Base-by-base conservation (phyloP, 2,888 invertebrate genomes). In the Heteropelma amictum region DNA sequence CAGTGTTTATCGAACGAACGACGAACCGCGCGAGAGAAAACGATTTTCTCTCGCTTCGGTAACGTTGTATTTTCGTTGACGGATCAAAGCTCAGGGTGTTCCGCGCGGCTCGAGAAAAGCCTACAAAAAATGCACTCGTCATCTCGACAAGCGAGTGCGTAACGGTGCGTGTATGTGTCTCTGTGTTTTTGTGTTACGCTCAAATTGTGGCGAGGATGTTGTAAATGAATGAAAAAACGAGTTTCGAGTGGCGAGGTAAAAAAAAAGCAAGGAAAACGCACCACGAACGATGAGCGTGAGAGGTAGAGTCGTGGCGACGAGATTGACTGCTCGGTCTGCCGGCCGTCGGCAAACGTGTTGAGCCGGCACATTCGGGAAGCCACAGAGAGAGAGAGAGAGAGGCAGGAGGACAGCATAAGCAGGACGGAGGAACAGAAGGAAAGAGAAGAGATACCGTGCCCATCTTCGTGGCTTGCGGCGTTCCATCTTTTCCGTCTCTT, bases 291-390 rank as follows among this genome's bases (percentile, higher is more conserved):
- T 33, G 30, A 42, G 53, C 38, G 35, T 58, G 67, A 75, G 47
- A 58, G 28, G 38, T 33, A 35, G 38, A 68, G 30, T 23, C 56
- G 67, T 49, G 42, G 33, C 38, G n/a, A 49, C 60, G 49, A 75
- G 63, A 68, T 63, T 68, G 51, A 38, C 28, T 17, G 63, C 51
- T 68, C 30, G 40, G 58, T 68, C 75, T 56, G 71, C 67, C 63
- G 68, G 64, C 68, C 68, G 63, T 70, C 70, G 76, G 71, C 70
- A 72, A 68, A 61, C 69, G 68, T 28, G 63, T 70, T 72, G 73
- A 75, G 71, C 58, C 60, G 76, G 71, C 70, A 65, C 51, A 14
- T 60, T 45, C 12, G 23, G 26, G 45, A 21, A 30, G 33, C 10
- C 14, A 35, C 53, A 35, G 47, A 58, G 49, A 56, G 17, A 40